Evolutionary conservation across 2,888 invertebrate species (phyloP).

Genomic region (Scelioninae gen. 1): DNA sequence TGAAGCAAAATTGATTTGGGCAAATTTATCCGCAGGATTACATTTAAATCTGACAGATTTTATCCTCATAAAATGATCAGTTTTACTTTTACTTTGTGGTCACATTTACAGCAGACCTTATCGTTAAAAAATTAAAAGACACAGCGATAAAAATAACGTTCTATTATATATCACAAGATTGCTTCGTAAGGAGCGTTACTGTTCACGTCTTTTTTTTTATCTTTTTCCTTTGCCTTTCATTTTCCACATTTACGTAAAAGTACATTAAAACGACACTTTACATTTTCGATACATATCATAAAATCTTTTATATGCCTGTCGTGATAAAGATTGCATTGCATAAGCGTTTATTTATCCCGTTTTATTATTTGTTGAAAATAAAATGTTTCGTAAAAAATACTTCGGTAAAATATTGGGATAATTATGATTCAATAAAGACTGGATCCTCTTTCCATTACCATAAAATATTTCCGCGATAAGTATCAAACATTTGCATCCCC

Average conservation of each 20-base stretch:
- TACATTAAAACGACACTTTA: constrained; percentile 15
- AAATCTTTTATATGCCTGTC: constrained; percentile 21
- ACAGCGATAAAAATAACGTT: background rate
- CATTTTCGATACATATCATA: constrained; percentile 15
- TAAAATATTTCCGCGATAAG: constrained; percentile 2
- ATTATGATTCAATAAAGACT: background rate
- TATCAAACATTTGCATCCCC: constrained; percentile 15
- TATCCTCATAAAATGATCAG: constrained; percentile 6
- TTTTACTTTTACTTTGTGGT: background rate
- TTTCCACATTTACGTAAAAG: background rate
- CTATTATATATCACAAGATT: background rate
- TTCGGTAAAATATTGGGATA: background rate
- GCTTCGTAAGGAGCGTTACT: background rate
- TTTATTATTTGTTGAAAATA: constrained; percentile 1
- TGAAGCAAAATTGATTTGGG: background rate
- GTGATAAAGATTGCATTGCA: background rate
- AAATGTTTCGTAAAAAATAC: background rate
- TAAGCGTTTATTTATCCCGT: background rate
- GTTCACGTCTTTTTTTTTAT: background rate
- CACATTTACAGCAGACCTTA: background rate
- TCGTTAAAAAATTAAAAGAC: constrained; percentile 3
- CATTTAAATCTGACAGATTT: constrained; percentile 3
- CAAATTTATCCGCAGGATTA: background rate
- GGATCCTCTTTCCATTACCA: background rate
- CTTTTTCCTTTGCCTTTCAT: background rate